Evolutionary conservation across 2,888 invertebrate species (phyloP).

Genomic region (Isoperla grammatica): DNA sequence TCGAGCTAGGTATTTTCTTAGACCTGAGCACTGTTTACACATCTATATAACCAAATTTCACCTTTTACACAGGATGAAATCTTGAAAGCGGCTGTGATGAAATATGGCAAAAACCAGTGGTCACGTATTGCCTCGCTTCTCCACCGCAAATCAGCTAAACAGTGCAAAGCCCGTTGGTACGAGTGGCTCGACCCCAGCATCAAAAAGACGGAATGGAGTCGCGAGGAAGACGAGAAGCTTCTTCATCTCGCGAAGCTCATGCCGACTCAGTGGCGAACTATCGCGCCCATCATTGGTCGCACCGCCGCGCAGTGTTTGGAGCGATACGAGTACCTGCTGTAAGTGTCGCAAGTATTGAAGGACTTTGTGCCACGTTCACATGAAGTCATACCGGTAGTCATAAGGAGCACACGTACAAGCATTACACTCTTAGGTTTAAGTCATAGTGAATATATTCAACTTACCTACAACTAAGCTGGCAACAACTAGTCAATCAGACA

Average conservation of each 20-base stretch:
- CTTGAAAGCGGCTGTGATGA: conserved; percentile 99
- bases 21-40: no score
- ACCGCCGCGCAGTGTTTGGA: conserved; percentile 99
- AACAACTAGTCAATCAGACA: no score
- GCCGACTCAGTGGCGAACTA: conserved; percentile 99
- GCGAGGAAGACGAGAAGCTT: conserved; percentile 98
- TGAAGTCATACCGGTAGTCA: no score
- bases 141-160: conserved; percentile 98
- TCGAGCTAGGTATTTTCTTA: no score
- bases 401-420: no score
- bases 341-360: conserved; percentile 42
- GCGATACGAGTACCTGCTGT: conserved; percentile 93
- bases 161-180: conserved; percentile 99
- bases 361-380: no score
- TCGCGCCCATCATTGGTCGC: conserved; percentile 97
- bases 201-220: conserved; percentile 99
- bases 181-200: conserved; percentile 99
- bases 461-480: no score
- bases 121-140: conserved; percentile 96
- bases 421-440: no score
- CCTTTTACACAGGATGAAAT: conserved; percentile 99
- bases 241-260: conserved; percentile 96
- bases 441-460: no score
- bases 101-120: conserved; percentile 99
- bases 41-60: no score